Percentiles rank a stretch among this genome's conserved stretches.
phyloP scores from a whole-genome alignment of 2,113 vertebrate genomes.

The Rana temporaria region DNA sequence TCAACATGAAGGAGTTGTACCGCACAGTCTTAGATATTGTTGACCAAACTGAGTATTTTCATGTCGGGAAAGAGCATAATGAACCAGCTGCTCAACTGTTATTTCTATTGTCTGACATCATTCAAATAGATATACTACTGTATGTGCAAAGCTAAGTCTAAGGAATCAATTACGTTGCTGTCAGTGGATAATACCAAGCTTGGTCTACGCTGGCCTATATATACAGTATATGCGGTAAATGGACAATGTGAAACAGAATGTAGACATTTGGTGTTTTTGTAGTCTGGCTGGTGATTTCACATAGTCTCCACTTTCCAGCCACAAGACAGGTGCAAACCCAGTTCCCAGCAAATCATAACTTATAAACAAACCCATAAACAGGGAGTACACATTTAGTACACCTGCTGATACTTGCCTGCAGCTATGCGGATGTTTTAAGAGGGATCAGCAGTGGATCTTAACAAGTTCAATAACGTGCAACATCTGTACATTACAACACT shows the following conservation, averaged over 20 bases:
- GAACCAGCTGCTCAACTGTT: background rate
- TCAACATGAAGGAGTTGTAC: too few species aligned
- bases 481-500: slow-evolving; percentile 49
- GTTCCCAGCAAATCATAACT: slow-evolving; percentile 28
- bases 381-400: slow-evolving; percentile 38
- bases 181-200: background rate
- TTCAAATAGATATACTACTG: background rate
- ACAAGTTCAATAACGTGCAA: slow-evolving; percentile 53
- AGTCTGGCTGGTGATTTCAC: background rate
- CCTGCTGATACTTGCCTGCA: slow-evolving; percentile 47
- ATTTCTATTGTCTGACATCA: background rate
- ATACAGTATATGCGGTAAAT: too few species aligned
- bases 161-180: background rate
- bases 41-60: background rate
- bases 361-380: slow-evolving; percentile 41
- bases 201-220: background rate
- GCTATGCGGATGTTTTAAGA: slow-evolving; percentile 51
- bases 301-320: background rate
- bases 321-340: slow-evolving; percentile 46
- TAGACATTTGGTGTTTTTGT: slow-evolving; percentile 3
- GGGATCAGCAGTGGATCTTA: slow-evolving; percentile 48
- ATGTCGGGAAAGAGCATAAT: background rate
- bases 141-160: background rate
- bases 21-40: too few species aligned
- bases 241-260: background rate